phyloP scores from a whole-genome alignment of 2,888 invertebrate species.

The Leucania comma region DNA sequence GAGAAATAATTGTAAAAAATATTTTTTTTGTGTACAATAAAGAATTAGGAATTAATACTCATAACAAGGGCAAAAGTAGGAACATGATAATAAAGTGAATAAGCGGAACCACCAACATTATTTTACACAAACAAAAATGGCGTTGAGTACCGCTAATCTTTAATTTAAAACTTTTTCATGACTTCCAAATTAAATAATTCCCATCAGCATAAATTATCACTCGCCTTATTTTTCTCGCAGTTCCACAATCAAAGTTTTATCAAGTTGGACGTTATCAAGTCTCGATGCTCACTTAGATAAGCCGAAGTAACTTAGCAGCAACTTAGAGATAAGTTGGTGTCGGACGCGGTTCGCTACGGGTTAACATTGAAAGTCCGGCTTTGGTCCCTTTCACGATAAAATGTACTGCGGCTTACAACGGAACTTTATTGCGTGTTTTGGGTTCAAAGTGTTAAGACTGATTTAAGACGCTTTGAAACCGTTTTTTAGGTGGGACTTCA shows the following conservation, averaged over 20 bases:
- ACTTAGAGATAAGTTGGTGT: slow-evolving; percentile 60
- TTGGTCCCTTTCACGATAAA: slow-evolving; percentile 51
- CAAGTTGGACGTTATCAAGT: slow-evolving; percentile 57
- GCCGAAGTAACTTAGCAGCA: slow-evolving; percentile 58
- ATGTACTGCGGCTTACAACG: slow-evolving; percentile 25
- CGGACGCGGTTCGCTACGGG: slow-evolving; percentile 43
- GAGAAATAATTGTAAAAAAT: no score
- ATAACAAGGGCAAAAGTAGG: no score
- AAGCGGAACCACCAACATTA: no score
- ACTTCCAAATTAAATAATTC: slow-evolving; percentile 37
- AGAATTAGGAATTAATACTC: no score
- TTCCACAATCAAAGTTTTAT: slow-evolving; percentile 39
- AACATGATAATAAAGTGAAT: no score
- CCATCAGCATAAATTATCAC: slow-evolving; percentile 39
- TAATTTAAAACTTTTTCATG: slow-evolving; percentile 29
- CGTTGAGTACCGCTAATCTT: background rate
- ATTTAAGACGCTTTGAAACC: no score
- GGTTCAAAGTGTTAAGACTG: slow-evolving; percentile 1
- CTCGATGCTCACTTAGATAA: slow-evolving; percentile 57
- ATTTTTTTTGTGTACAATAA: no score
- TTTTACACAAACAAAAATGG: background rate
- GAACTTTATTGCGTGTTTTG: slow-evolving; percentile 50
- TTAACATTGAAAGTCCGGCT: slow-evolving; percentile 50
- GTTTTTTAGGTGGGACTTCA: no score
- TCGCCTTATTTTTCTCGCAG: slow-evolving; percentile 30